Conservation (phyloP, 2,888 invertebrate species). For the Gari tellinella region DNA sequence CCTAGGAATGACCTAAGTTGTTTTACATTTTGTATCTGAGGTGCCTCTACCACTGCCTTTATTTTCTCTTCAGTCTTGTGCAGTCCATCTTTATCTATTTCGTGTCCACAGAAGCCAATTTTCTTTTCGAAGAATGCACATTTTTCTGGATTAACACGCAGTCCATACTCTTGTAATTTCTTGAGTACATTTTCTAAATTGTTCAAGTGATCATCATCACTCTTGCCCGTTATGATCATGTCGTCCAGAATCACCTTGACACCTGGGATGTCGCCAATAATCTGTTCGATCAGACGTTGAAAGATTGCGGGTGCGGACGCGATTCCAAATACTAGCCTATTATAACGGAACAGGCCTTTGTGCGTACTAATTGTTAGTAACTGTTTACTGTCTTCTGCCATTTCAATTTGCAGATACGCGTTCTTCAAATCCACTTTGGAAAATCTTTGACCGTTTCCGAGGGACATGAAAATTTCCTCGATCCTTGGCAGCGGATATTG, state of each 20-base stretch:
- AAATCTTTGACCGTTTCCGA: conserved; percentile 53
- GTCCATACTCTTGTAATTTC: conserved; percentile 15
- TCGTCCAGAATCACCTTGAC: conserved; percentile 35
- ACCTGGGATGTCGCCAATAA: conserved; percentile 58
- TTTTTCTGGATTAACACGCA: conserved; percentile 36
- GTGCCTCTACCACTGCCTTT: conserved; percentile 35
- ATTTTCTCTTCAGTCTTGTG: conserved; percentile 44
- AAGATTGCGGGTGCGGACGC: conserved; percentile 61
- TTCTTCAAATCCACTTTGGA: conserved; percentile 67
- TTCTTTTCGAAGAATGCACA: conserved; percentile 41
- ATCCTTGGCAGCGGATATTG: conserved; percentile 68
- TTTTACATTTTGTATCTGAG: conserved; percentile 23
- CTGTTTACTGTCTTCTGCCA: conserved; percentile 46
- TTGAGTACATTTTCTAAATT: conserved; percentile 31
- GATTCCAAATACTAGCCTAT: conserved; percentile 64
- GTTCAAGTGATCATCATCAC: conserved; percentile 26
- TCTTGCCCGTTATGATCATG: conserved; percentile 36
- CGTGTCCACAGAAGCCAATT: conserved; percentile 42
- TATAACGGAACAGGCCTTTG: conserved; percentile 63
- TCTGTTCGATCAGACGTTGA: conserved; percentile 67
- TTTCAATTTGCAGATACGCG: conserved; percentile 61
- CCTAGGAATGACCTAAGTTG: conserved; percentile 34
- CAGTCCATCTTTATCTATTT: conserved; percentile 37
- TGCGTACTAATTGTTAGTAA: conserved; percentile 62
- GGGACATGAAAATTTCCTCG: conserved; percentile 67